Percentiles rank a stretch among this genome's conserved stretches.
phyloP scores from a whole-genome alignment of 2,113 vertebrate species.

The Pteronura brasiliensis region DNA sequence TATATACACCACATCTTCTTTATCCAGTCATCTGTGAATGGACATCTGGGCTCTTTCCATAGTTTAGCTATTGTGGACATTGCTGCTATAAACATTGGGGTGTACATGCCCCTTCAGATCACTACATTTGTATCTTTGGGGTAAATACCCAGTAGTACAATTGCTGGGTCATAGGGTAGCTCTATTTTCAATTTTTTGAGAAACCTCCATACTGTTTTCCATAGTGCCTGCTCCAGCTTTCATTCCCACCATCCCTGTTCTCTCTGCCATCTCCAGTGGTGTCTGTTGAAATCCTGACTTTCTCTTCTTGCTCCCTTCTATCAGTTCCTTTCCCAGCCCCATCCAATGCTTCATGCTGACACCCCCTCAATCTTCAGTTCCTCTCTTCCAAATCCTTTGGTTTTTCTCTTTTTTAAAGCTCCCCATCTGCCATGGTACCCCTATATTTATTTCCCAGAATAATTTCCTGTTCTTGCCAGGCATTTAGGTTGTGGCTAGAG shows the following conservation, averaged over 20 bases:
- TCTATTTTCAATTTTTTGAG: neutral
- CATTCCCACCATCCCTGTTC: neutral
- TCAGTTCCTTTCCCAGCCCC: neutral
- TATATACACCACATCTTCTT: neutral
- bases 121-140: neutral
- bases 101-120: neutral
- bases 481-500: neutral
- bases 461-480: neutral
- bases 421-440: neutral
- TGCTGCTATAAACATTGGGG: neutral
- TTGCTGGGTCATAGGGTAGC: neutral
- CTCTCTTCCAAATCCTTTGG: neutral
- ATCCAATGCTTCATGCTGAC: neutral
- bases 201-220: too few relatives aligned
- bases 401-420: neutral
- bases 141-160: neutral
- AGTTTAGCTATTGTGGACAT: neutral
- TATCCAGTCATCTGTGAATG: neutral
- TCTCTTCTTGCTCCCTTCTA: neutral
- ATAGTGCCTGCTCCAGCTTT: neutral
- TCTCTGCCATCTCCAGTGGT: neutral
- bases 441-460: neutral
- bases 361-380: neutral
- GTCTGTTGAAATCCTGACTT: neutral
- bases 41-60: neutral